phyloP scores from a whole-genome alignment of 2,113 vertebrate genomes.

The Hoplias malabaricus region DNA sequence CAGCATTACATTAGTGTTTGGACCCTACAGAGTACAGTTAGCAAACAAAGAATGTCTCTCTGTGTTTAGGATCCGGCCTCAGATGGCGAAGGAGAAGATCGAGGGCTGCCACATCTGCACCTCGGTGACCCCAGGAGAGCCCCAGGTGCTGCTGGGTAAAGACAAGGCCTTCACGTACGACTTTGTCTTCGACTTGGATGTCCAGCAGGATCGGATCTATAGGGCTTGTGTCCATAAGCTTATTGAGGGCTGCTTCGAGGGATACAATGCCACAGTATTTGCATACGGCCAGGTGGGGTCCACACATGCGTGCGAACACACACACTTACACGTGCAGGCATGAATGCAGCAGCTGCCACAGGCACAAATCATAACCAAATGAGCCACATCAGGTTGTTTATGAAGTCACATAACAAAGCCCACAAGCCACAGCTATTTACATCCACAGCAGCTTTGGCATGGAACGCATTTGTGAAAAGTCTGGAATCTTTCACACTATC shows the following conservation, averaged over 20 bases:
- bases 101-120: constrained; percentile 97
- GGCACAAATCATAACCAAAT: background rate
- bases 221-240: constrained; percentile 84
- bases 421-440: background rate
- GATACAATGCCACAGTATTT: constrained; percentile 95
- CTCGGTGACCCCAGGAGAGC: constrained; percentile 89
- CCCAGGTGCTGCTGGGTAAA: constrained; percentile 94
- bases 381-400: background rate
- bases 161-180: constrained; percentile 99
- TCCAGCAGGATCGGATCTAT: constrained; percentile 86
- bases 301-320: background rate
- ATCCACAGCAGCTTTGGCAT: background rate
- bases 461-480: background rate
- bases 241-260: constrained; percentile 94
- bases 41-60: background rate
- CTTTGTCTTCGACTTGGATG: constrained; percentile 91
- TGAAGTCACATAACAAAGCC: background rate
- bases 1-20: no score
- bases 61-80: constrained; percentile 93
- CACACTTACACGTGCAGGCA: background rate
- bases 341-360: background rate
- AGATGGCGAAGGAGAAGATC: constrained; percentile 96
- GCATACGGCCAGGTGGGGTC: constrained; percentile 89
- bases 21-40: no score
- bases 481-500: background rate